These are phyloP conservation scores for Lobophora halterata DNA, from an alignment of 2,888 invertebrate species.

Conservation along the genomic window DNA sequence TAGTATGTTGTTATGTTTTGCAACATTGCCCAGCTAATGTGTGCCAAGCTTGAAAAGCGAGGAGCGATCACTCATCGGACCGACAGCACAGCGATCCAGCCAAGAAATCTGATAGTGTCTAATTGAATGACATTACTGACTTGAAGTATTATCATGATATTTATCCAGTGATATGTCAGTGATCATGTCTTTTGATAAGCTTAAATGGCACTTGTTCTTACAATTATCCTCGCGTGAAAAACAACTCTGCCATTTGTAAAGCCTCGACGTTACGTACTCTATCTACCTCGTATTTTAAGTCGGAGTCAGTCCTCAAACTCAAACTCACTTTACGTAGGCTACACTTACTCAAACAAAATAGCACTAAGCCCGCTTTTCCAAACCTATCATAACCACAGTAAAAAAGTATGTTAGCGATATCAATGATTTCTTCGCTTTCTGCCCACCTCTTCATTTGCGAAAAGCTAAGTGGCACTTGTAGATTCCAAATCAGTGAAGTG, in stretches of 20 bases:
- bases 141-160: conserved; percentile 8
- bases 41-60: conserved; percentile 20
- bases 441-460: not conserved
- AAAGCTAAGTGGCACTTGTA: not conserved
- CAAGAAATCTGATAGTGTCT: conserved; percentile 19
- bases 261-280: no score
- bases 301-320: no score
- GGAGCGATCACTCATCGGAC: conserved; percentile 22
- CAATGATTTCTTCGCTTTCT: no score
- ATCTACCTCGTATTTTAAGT: no score
- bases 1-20: conserved; percentile 5
- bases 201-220: conserved; percentile 1
- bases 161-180: not conserved
- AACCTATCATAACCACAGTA: no score
- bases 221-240: no score
- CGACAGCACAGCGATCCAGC: conserved; percentile 14
- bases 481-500: conserved; percentile 9
- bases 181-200: conserved; percentile 9
- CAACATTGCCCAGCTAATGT: conserved; percentile 23
- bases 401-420: no score
- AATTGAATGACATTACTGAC: conserved; percentile 22
- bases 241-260: no score
- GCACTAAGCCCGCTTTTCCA: no score
- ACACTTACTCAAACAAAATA: no score
- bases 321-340: no score